These are phyloP conservation scores for Heterodera filipjevi DNA, from an alignment of 2,888 invertebrate species.

Conservation along the genomic window DNA sequence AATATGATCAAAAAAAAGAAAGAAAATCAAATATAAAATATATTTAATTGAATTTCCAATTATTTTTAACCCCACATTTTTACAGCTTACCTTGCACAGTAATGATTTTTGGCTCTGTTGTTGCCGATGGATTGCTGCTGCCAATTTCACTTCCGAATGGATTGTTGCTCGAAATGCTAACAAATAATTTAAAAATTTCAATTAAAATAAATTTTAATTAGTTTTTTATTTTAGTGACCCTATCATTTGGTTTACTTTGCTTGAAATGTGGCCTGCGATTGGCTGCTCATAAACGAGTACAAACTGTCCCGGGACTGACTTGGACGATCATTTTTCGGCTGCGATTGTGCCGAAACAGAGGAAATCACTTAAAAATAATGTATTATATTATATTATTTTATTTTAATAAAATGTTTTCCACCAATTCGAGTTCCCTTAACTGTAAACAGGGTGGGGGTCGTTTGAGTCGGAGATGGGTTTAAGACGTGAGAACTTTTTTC, in stretches of 20 bases:
- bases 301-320: background rate
- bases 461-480: too few species aligned
- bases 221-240: background rate
- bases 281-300: background rate
- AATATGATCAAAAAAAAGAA: too few species aligned
- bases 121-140: background rate
- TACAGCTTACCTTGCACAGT: slow-evolving; percentile 49
- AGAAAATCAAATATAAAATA: background rate
- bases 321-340: background rate
- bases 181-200: background rate
- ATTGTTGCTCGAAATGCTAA: background rate
- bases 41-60: background rate
- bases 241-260: background rate
- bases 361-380: background rate
- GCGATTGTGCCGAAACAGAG: background rate
- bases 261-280: background rate
- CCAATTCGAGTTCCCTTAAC: too few species aligned
- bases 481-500: too few species aligned
- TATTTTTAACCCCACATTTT: background rate
- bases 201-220: background rate
- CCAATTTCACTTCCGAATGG: slow-evolving; percentile 21
- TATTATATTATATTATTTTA: too few species aligned
- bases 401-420: too few species aligned
- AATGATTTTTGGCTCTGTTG: slow-evolving; percentile 43
- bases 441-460: too few species aligned